phyloP scores from a whole-genome alignment of 2,888 invertebrate species.

The Andrena praecox region DNA sequence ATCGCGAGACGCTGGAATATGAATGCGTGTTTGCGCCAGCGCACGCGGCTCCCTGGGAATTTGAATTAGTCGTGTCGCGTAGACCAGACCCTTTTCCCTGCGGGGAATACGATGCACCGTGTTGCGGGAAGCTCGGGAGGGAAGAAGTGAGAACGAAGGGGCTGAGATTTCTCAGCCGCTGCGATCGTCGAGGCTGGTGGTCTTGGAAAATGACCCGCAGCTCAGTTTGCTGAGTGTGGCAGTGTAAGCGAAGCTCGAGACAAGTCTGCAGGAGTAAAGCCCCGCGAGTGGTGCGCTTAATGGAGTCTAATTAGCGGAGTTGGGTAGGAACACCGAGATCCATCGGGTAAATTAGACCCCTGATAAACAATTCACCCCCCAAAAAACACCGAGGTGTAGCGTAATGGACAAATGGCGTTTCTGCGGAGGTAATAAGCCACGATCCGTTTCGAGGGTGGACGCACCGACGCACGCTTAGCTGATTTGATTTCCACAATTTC shows the following conservation, averaged over 20 bases:
- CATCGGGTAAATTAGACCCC: background rate
- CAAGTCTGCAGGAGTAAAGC: too few species aligned
- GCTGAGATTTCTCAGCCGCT: background rate
- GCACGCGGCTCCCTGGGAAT: slow-evolving; percentile 35
- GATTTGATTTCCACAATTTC: slow-evolving; percentile 71
- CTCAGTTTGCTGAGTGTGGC: too few species aligned
- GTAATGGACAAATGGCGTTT: slow-evolving; percentile 20
- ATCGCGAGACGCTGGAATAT: slow-evolving; percentile 42
- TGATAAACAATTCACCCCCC: background rate
- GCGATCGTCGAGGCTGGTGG: background rate
- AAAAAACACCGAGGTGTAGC: background rate
- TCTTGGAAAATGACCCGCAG: too few species aligned
- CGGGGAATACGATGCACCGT: slow-evolving; percentile 16
- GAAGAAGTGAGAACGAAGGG: slow-evolving; percentile 1
- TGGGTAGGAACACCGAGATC: too few species aligned
- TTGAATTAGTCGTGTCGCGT: slow-evolving; percentile 51
- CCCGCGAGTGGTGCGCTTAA: too few species aligned
- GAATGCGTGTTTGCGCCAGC: slow-evolving; percentile 30
- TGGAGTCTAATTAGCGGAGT: too few species aligned
- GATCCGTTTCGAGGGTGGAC: slow-evolving; percentile 40
- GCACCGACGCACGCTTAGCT: slow-evolving; percentile 64
- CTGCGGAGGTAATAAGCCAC: slow-evolving; percentile 58
- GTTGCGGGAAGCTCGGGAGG: background rate
- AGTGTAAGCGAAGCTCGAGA: too few species aligned
- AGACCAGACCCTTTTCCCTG: background rate